Percentiles rank a stretch among this genome's conserved stretches.
phyloP scores from a whole-genome alignment of 2,113 vertebrate species.

The Myrmecophaga tridactyla region DNA sequence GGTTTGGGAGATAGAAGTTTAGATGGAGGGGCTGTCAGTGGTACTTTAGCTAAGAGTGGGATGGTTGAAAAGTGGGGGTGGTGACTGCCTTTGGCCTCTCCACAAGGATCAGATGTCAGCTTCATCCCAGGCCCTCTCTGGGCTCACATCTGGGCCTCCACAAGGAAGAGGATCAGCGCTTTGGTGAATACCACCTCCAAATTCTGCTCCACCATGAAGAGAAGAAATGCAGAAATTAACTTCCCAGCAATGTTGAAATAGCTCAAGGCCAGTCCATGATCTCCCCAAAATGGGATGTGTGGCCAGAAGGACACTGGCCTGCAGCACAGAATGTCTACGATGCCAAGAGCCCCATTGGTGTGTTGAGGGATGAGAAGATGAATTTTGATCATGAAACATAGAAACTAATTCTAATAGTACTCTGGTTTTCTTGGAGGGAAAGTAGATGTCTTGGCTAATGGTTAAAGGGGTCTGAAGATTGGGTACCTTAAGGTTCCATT shows the following conservation, averaged over 20 bases:
- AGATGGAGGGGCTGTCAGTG: constrained; percentile 88
- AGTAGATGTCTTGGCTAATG: not conserved
- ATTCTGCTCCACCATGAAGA: not conserved
- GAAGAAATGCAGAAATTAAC: not conserved
- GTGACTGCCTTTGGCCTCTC: constrained; percentile 30
- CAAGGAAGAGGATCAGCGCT: not conserved
- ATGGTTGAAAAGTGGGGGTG: constrained; percentile 64
- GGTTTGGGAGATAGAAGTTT: constrained; percentile 89
- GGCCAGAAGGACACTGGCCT: not conserved
- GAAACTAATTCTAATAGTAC: not conserved
- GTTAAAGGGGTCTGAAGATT: not conserved
- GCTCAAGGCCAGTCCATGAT: not conserved
- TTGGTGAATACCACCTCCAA: not conserved
- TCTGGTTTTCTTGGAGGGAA: not conserved
- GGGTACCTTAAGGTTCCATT: not conserved
- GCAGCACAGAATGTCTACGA: not conserved
- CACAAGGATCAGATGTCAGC: constrained; percentile 3
- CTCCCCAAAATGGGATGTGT: not conserved
- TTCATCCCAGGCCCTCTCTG: not conserved
- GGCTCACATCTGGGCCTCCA: constrained; percentile 6
- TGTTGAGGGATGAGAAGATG: not conserved
- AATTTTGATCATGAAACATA: not conserved
- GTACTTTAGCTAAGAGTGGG: constrained; percentile 82
- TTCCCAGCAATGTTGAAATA: not conserved
- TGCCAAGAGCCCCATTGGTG: not conserved